Percentiles rank a stretch among this genome's conserved stretches.
These are phyloP conservation scores for Deroplatys truncata DNA, from an alignment of 2,888 invertebrate genomes.

Conservation along the genomic window DNA sequence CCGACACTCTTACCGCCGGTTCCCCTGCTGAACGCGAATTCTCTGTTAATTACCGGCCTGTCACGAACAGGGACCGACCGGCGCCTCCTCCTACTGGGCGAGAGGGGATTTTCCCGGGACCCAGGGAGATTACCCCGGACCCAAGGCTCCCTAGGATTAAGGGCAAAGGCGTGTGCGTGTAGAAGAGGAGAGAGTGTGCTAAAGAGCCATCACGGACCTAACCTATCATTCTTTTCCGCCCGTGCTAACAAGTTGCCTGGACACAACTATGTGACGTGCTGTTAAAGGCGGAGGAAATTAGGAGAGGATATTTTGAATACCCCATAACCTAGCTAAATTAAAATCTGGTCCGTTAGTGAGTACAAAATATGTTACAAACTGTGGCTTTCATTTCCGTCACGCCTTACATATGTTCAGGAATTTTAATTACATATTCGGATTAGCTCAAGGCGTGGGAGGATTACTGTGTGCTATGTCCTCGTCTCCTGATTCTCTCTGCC, in stretches of 20 bases:
- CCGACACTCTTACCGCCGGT: conserved; percentile 25
- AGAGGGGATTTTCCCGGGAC: conserved; percentile 33
- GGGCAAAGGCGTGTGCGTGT: conserved; percentile 1
- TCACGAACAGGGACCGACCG: conserved; percentile 25
- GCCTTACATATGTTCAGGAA: background rate
- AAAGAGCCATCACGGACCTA: background rate
- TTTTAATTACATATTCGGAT: background rate
- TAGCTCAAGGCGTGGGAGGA: background rate
- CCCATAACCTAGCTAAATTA: background rate
- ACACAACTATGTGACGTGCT: background rate
- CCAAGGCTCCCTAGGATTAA: conserved; percentile 6
- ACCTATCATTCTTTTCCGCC: background rate
- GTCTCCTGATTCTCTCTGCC: too few relatives aligned
- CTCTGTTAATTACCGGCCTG: conserved; percentile 30
- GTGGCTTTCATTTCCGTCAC: background rate
- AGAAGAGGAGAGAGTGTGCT: background rate
- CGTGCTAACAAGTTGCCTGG: background rate
- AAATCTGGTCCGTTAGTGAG: background rate
- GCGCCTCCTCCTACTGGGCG: conserved; percentile 38
- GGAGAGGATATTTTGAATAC: background rate
- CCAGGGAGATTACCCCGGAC: conserved; percentile 3
- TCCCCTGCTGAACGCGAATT: conserved; percentile 36
- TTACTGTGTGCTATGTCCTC: too few relatives aligned
- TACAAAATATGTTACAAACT: background rate
- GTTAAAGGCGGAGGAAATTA: background rate